A percentile compares a stretch with the other conserved stretches of the same genome.
Evolutionary conservation across 1,140 invertebrate genomes (phyloP).

Genomic region (Caerostris darwini): DNA sequence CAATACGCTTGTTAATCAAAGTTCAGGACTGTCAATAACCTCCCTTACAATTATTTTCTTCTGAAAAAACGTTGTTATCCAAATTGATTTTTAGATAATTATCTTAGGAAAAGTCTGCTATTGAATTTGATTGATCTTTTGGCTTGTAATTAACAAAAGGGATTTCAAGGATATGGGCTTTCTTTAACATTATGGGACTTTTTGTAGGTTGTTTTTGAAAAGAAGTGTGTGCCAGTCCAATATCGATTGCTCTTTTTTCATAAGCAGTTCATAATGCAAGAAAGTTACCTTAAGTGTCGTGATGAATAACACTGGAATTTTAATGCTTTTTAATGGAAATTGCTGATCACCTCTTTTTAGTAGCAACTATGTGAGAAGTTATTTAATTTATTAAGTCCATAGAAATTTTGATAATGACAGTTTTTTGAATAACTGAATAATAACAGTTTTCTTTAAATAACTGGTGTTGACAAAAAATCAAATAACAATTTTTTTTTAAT

Average conservation of each 20-base stretch:
- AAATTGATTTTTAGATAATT: constrained; percentile 60
- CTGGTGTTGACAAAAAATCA: too few species aligned
- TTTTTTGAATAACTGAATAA: too few species aligned
- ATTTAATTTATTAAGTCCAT: too few species aligned
- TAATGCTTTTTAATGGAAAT: not conserved
- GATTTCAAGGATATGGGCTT: not conserved
- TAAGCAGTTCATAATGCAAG: not conserved
- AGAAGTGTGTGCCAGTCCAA: not conserved
- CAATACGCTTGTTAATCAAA: constrained; percentile 17
- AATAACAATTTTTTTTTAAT: too few species aligned
- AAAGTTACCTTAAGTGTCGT: not conserved
- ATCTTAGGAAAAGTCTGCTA: constrained; percentile 35
- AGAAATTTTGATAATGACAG: too few species aligned
- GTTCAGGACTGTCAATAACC: constrained; percentile 13
- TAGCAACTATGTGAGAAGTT: too few species aligned
- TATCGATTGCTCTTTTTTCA: not conserved
- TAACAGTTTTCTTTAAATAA: too few species aligned
- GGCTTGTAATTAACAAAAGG: constrained; percentile 11
- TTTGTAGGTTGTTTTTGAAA: not conserved
- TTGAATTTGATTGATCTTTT: constrained; percentile 50
- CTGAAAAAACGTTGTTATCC: constrained; percentile 10
- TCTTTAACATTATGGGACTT: not conserved
- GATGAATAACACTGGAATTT: not conserved
- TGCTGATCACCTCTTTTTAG: not conserved
- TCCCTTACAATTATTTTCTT: constrained; percentile 37